Evolutionary conservation across 2,888 invertebrate species (phyloP).

Genomic region (Ethmia dodecea): DNA sequence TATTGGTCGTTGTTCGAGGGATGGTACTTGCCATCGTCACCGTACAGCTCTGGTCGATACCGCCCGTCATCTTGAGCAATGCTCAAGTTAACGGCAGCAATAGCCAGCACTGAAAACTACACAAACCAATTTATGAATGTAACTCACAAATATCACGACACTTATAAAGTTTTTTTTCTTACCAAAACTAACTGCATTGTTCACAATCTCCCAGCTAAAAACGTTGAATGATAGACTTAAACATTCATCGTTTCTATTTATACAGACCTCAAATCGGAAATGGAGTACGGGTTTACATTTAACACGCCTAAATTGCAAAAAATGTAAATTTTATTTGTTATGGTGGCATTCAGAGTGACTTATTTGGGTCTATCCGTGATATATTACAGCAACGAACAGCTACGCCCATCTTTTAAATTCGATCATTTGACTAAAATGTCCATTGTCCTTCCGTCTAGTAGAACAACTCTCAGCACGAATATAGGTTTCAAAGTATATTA

Average conservation of each 20-base stretch:
- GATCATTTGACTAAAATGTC: constrained; percentile 24
- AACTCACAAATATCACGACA: background rate
- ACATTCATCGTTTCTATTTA: constrained; percentile 52
- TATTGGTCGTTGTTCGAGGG: constrained; percentile 38
- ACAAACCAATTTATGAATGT: constrained; percentile 1
- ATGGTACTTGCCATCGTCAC: constrained; percentile 47
- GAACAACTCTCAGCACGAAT: too few relatives aligned
- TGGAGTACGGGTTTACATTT: constrained; percentile 61
- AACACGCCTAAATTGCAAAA: constrained; percentile 46
- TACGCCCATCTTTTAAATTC: constrained; percentile 38
- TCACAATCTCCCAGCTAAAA: constrained; percentile 35
- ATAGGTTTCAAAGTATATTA: too few relatives aligned
- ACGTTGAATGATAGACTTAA: constrained; percentile 43
- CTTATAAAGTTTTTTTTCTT: constrained; percentile 28
- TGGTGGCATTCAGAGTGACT: constrained; percentile 48
- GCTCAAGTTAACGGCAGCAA: constrained; percentile 34
- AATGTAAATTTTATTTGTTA: constrained; percentile 67
- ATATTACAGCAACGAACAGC: constrained; percentile 39
- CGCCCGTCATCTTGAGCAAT: constrained; percentile 59
- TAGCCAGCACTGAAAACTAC: constrained; percentile 35
- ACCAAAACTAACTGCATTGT: constrained; percentile 60
- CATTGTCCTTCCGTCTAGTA: constrained; percentile 15
- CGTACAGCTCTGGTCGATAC: constrained; percentile 55
- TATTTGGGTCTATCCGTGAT: constrained; percentile 53
- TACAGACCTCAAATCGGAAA: constrained; percentile 58